These are phyloP conservation scores for Zophobas atratus DNA, from an alignment of 1,140 invertebrate genomes.

Conservation along the genomic window DNA sequence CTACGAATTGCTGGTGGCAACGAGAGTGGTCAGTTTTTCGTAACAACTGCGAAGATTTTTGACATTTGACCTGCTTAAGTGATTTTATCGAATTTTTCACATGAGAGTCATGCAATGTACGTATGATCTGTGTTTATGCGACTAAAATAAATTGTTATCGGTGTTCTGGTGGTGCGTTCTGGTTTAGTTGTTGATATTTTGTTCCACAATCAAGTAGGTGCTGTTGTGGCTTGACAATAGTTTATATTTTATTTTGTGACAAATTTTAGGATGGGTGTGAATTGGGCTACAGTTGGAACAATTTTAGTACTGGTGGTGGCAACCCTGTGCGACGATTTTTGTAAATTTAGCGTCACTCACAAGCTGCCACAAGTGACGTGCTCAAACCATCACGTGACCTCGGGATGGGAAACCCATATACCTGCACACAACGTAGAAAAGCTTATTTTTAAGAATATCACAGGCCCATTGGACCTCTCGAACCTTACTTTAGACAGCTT, in stretches of 20 bases:
- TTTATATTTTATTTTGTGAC: too few relatives aligned
- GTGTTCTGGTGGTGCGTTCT: too few relatives aligned
- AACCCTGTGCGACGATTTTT: neutral
- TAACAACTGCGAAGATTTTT: slow-evolving; percentile 46
- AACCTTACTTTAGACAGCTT: neutral
- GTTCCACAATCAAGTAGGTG: too few relatives aligned
- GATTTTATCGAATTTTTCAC: neutral
- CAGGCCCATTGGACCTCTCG: neutral
- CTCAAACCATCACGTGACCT: neutral
- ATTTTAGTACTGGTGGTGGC: neutral
- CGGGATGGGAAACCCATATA: neutral
- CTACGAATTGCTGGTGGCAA: slow-evolving; percentile 58
- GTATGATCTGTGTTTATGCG: neutral
- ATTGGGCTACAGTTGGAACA: neutral
- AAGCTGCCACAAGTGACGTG: neutral
- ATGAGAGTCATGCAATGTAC: neutral
- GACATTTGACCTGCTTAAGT: slow-evolving; percentile 5
- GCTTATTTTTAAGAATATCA: neutral
- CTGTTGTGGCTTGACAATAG: too few relatives aligned
- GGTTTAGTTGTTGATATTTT: too few relatives aligned
- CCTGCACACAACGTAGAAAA: neutral
- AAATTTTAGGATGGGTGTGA: neutral
- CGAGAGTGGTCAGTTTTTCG: slow-evolving; percentile 62
- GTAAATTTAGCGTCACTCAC: neutral
- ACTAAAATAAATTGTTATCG: neutral